Evolutionary conservation across 2,113 vertebrate genomes (phyloP).

Genomic region (Glareola pratincola): DNA sequence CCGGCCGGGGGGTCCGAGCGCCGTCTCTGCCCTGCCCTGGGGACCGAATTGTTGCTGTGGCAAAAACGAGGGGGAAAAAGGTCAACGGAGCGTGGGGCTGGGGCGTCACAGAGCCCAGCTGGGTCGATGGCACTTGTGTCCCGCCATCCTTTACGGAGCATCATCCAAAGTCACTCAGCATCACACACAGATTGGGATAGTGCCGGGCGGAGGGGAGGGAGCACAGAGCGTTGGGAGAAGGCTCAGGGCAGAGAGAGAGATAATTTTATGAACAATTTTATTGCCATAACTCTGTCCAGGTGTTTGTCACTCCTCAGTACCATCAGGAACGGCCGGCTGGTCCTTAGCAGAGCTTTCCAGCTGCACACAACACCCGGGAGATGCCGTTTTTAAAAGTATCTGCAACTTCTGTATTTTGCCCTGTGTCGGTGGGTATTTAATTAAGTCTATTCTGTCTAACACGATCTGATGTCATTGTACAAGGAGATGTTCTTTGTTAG

Average conservation of each 20-base stretch:
- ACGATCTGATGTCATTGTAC: conserved; percentile 87
- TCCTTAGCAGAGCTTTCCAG: neutral
- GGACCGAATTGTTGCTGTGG: neutral
- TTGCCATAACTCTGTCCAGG: fast-evolving
- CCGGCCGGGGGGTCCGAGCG: neutral
- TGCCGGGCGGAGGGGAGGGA: fast-evolving
- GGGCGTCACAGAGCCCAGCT: fast-evolving
- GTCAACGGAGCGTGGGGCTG: fast-evolving
- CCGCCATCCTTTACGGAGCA: neutral
- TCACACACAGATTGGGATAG: fast-evolving
- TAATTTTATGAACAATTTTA: neutral
- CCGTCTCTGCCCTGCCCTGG: neutral
- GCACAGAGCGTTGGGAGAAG: fast-evolving
- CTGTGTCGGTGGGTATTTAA: conserved; percentile 79
- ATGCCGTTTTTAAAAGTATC: conserved; percentile 57
- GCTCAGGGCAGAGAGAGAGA: neutral
- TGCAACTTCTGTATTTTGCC: conserved; percentile 72
- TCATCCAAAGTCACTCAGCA: neutral
- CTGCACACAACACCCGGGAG: neutral
- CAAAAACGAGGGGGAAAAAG: neutral
- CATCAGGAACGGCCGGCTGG: neutral
- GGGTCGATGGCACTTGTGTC: fast-evolving
- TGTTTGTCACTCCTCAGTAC: neutral
- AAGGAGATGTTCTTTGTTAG: conserved; percentile 88
- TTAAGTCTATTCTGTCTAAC: conserved; percentile 82